phyloP scores from a whole-genome alignment of 1,140 invertebrate genomes.

The Mycetomoellerius zeteki region DNA sequence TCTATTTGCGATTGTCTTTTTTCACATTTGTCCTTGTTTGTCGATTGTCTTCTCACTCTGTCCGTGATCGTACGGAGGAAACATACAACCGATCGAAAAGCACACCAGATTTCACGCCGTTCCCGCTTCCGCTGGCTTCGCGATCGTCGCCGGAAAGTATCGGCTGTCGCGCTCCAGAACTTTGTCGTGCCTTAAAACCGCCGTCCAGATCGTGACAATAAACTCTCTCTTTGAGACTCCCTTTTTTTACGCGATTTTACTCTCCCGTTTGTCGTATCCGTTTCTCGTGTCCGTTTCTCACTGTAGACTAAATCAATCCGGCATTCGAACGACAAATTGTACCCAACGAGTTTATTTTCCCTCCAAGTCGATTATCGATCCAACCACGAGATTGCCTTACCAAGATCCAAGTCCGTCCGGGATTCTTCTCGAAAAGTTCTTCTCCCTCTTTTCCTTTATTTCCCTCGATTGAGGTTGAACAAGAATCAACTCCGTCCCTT shows the following conservation, averaged over 20 bases:
- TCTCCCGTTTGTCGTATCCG: not conserved
- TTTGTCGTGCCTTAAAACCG: slow-evolving; percentile 79
- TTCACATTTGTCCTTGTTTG: not conserved
- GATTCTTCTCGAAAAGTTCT: slow-evolving; percentile 7
- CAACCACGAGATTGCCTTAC: slow-evolving; percentile 70
- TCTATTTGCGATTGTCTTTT: not conserved
- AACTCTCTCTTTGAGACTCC: slow-evolving; percentile 43
- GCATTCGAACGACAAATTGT: not conserved
- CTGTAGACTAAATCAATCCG: not conserved
- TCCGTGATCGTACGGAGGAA: not conserved
- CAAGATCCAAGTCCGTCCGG: slow-evolving; percentile 58
- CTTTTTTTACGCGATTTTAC: not conserved
- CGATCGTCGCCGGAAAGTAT: not conserved
- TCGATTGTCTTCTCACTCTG: not conserved
- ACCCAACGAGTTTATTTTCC: slow-evolving; percentile 39
- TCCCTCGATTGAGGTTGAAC: slow-evolving; percentile 40
- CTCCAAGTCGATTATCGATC: slow-evolving; percentile 18
- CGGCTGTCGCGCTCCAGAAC: slow-evolving; percentile 77
- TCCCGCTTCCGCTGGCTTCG: not conserved
- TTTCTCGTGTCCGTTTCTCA: no score
- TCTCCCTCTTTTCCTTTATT: not conserved
- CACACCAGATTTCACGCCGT: slow-evolving; percentile 4
- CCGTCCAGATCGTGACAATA: slow-evolving; percentile 80
- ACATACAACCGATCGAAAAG: not conserved
- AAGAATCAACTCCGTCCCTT: slow-evolving; percentile 65